Evolutionary conservation across 2,888 invertebrate genomes (phyloP).

Genomic region (Siphonodentalium dalli): DNA sequence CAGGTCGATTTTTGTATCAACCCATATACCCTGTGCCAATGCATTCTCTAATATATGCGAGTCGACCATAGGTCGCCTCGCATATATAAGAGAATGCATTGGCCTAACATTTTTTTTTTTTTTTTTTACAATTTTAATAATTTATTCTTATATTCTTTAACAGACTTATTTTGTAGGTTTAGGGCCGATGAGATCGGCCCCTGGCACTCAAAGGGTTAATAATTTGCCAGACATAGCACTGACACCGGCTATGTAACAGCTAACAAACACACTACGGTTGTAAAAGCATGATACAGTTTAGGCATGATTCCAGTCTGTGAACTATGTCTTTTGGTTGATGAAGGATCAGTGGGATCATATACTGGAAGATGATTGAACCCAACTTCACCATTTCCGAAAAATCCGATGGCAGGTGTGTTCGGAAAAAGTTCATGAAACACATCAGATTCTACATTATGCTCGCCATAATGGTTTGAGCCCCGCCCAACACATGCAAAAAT

Average conservation of each 20-base stretch:
- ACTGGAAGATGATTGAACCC: slow-evolving; percentile 53
- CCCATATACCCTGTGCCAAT: too few relatives aligned
- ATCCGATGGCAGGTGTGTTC: slow-evolving; percentile 65
- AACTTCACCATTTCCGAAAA: slow-evolving; percentile 68
- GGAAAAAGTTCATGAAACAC: slow-evolving; percentile 65
- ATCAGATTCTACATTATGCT: slow-evolving; percentile 62
- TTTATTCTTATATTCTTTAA: too few relatives aligned
- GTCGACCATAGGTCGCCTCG: too few relatives aligned
- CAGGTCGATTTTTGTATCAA: too few relatives aligned
- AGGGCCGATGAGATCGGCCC: too few relatives aligned
- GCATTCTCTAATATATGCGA: too few relatives aligned
- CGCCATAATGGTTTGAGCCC: slow-evolving; percentile 49
- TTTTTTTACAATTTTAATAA: too few relatives aligned
- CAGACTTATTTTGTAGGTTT: too few relatives aligned
- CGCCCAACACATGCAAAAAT: slow-evolving; percentile 67
- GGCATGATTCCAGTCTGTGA: slow-evolving; percentile 22
- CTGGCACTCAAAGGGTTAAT: too few relatives aligned
- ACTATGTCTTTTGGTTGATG: slow-evolving; percentile 2
- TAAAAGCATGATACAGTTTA: slow-evolving; percentile 50
- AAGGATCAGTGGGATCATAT: not conserved
- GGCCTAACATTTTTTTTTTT: too few relatives aligned
- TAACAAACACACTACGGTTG: slow-evolving; percentile 46
- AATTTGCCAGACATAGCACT: too few relatives aligned
- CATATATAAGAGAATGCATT: too few relatives aligned
- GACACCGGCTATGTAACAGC: slow-evolving; percentile 35